Conservation (phyloP, 2,113 vertebrate species). For the Bombycilla garrulus region DNA sequence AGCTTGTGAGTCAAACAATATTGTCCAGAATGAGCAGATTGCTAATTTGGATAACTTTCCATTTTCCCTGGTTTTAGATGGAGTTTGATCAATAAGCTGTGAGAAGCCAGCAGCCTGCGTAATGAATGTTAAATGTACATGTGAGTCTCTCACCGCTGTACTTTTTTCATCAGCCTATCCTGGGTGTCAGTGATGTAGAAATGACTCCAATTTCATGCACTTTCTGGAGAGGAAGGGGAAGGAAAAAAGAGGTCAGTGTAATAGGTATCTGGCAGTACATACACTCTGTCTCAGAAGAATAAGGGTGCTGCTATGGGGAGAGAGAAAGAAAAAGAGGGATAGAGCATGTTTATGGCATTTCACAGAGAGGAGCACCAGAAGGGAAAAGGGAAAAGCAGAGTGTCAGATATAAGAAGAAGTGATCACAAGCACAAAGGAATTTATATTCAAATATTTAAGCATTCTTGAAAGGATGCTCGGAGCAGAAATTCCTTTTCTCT, state of each 20-base stretch:
- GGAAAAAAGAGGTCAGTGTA: neutral
- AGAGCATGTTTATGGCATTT: constrained; percentile 9
- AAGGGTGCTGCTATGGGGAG: neutral
- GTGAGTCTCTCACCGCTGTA: constrained; percentile 3
- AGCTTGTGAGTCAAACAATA: constrained; percentile 34
- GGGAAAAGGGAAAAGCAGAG: constrained; percentile 52
- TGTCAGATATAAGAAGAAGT: constrained; percentile 73
- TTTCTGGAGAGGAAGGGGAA: constrained; percentile 30
- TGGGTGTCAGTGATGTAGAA: constrained; percentile 1
- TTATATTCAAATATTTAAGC: constrained; percentile 85
- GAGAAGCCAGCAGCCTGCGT: constrained; percentile 23
- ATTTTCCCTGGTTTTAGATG: constrained; percentile 26
- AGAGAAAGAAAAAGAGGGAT: neutral
- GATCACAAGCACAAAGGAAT: constrained; percentile 78
- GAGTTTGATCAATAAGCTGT: constrained; percentile 34
- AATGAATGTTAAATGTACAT: constrained; percentile 35
- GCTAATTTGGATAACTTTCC: constrained; percentile 57
- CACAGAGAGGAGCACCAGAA: constrained; percentile 45
- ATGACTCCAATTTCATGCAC: neutral
- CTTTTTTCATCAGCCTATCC: neutral
- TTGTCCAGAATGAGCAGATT: constrained; percentile 62
- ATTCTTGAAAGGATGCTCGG: constrained; percentile 81
- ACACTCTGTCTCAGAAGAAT: neutral
- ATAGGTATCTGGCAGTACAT: neutral
- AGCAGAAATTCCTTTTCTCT: constrained; percentile 80